Conservation (phyloP, 2,888 invertebrate species). For the Drosophila tripunctata region DNA sequence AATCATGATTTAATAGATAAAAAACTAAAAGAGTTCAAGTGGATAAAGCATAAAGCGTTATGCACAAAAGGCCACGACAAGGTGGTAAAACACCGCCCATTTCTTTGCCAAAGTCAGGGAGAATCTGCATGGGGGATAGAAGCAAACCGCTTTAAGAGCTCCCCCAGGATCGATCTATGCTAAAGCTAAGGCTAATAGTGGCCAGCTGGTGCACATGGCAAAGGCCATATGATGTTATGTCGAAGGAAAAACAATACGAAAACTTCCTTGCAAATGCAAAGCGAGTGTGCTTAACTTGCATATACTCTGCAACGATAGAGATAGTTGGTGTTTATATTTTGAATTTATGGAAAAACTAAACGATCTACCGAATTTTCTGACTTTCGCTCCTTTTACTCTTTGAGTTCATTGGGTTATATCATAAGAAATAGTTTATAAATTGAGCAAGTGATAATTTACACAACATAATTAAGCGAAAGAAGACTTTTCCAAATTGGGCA, state of each 20-base stretch:
- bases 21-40: constrained; percentile 76
- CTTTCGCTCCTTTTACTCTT: too few relatives aligned
- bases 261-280: not conserved
- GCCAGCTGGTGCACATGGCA: constrained; percentile 39
- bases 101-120: not conserved
- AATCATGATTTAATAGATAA: constrained; percentile 79
- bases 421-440: too few relatives aligned
- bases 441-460: too few relatives aligned
- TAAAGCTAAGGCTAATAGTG: constrained; percentile 67
- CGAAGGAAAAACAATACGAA: not conserved
- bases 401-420: too few relatives aligned
- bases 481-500: too few relatives aligned
- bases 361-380: too few relatives aligned
- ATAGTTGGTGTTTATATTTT: not conserved
- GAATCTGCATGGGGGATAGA: not conserved
- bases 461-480: too few relatives aligned
- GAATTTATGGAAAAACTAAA: too few relatives aligned
- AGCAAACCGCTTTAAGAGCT: constrained; percentile 64
- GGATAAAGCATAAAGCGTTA: constrained; percentile 76
- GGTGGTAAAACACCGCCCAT: constrained; percentile 13
- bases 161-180: constrained; percentile 71
- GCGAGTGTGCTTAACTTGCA: not conserved
- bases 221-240: constrained; percentile 26
- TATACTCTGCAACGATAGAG: constrained; percentile 1
- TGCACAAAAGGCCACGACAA: constrained; percentile 59